Evolutionary conservation across 92 coral and sea anemone species (phyloP), one percentile per base, ranked within the genome.

Genomic region (Desmophyllum pertusum): DNA sequence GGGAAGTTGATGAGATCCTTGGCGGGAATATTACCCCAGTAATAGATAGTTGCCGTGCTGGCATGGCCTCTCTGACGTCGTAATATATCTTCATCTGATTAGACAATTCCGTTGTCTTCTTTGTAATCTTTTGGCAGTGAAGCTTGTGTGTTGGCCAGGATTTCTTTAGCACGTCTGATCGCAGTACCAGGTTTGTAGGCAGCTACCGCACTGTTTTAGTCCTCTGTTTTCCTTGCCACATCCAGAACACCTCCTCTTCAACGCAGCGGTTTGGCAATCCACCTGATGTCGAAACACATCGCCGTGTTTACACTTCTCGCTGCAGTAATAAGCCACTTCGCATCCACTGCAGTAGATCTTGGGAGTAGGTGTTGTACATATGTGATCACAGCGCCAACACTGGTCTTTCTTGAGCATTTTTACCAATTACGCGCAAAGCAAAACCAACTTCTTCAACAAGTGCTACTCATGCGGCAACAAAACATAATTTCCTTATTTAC

Each of bases 21-120:
- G 13, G 93, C 93, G 17, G 96, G 96, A 5, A 62, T 50, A 61
- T 93, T 90, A 15, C 96, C 96, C 93, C 92, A 93, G 83, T 90
- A 93, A 52, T 93, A 93, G 42, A 64, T 36, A 10, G 38, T 7
- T 35, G 33, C 48, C 40, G 19, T 39, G 21, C 67, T 8, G 33
- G 65, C n/a, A 15, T 42, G 25, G 36, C 4, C 29, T 11, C 19
- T 19, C 15, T 46, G 6, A 27, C 18, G 50, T 55, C 59, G 43
- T 69, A 48, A 13, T 13, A 3, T 2, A 25, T 6, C 51, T 41
- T 80, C 73, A 70, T 10, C 51, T 23, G 30, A 5, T 50, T 41
- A 25, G 70, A 62, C 43, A 66, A 40, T 31, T 75, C 80, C n/a
- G 29, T 83, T n/a, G 43, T 77, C 31, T 71, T 68, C 46, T 36